A percentile compares a stretch with the other conserved stretches of the same genome.
These are phyloP conservation scores for Ariopsis seemanni DNA, from an alignment of 2,113 vertebrate genomes.

Conservation along the genomic window DNA sequence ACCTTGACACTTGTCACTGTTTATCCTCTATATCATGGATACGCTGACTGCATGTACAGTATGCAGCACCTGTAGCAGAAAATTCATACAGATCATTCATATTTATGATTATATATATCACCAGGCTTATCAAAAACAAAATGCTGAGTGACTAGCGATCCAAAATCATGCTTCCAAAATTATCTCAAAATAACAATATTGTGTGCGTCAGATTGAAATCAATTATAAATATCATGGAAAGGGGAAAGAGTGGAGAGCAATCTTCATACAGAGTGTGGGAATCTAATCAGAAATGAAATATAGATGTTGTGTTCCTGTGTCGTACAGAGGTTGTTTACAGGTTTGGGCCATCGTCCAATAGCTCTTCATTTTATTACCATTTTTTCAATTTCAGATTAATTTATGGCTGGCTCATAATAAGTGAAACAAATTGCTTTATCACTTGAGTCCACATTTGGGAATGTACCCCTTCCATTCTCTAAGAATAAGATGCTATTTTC, in stretches of 20 bases:
- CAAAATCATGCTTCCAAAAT: conserved; percentile 40
- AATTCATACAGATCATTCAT: background rate
- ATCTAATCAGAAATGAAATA: conserved; percentile 70
- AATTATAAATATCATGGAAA: conserved; percentile 72
- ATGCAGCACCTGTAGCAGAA: background rate
- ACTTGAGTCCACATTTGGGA: conserved; percentile 3
- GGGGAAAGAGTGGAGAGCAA: conserved; percentile 61
- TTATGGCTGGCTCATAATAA: conserved; percentile 21
- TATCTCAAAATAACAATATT: conserved; percentile 56
- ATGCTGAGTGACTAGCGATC: conserved; percentile 29
- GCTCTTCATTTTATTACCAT: conserved; percentile 37
- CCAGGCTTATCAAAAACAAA: background rate
- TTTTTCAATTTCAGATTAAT: conserved; percentile 40
- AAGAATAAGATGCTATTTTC: background rate
- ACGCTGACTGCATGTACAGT: background rate
- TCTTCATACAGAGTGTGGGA: conserved; percentile 63
- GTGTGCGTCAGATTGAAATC: conserved; percentile 68
- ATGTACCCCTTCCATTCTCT: background rate
- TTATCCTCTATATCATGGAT: conserved; percentile 54
- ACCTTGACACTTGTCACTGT: conserved; percentile 63
- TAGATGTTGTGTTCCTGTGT: conserved; percentile 39
- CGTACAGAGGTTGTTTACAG: conserved; percentile 20
- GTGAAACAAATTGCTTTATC: conserved; percentile 27
- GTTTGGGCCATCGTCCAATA: conserved; percentile 38
- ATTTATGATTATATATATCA: background rate